These are phyloP conservation scores for Dendronephthya gigantea DNA, from an alignment of 64 coral and sea anemone genomes.

Conservation along the genomic window DNA sequence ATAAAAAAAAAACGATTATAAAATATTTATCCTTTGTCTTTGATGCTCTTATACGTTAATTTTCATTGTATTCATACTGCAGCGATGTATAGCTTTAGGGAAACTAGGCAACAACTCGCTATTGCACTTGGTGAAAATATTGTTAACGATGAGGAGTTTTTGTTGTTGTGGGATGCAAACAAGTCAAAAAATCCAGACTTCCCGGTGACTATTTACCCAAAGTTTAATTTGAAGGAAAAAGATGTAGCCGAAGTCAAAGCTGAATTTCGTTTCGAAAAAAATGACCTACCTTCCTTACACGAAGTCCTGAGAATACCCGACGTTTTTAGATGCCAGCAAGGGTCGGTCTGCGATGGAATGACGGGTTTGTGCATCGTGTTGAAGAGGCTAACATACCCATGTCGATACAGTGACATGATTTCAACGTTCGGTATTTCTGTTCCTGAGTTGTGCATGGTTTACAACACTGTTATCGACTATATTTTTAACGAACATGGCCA, in stretches of 20 bases:
- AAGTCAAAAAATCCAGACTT: neutral
- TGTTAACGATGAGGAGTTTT: neutral
- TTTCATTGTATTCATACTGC: neutral
- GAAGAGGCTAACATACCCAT: neutral
- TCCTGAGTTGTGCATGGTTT: neutral
- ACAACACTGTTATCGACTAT: constrained; percentile 16
- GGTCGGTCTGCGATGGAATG: constrained; percentile 3
- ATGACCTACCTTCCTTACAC: neutral
- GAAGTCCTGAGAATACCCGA: neutral
- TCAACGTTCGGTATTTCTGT: neutral
- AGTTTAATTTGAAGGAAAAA: neutral
- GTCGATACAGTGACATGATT: constrained; percentile 6
- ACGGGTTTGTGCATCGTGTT: neutral
- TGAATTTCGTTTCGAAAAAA: constrained; percentile 1
- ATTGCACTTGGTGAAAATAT: neutral
- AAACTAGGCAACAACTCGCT: constrained; percentile 17
- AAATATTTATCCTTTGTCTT: neutral
- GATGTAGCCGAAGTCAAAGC: neutral
- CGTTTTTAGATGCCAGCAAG: neutral
- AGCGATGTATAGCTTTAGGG: neutral
- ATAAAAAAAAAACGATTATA: neutral
- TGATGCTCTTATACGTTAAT: neutral
- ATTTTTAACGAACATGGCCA: constrained; percentile 17
- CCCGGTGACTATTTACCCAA: neutral
- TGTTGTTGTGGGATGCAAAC: constrained; percentile 16